Evolutionary conservation across 2,113 vertebrate genomes (phyloP).

Genomic region (Semnornis frantzii): DNA sequence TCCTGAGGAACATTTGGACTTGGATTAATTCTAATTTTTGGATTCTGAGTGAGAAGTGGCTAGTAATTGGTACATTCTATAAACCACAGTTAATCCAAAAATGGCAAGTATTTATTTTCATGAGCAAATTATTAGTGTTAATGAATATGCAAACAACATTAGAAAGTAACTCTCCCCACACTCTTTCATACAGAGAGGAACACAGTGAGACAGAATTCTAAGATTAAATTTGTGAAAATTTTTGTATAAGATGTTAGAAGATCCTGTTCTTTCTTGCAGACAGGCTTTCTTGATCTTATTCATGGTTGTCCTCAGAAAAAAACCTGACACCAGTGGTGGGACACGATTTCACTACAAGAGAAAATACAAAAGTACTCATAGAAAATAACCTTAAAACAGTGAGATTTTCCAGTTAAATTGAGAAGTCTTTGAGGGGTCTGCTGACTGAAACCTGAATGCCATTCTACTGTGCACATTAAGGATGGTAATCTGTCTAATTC

Average conservation of each 20-base stretch:
- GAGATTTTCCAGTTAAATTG: not conserved
- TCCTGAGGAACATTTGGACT: not conserved
- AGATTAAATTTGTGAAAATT: not conserved
- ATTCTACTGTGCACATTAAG: not conserved
- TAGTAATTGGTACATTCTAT: not conserved
- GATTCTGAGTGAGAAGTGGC: not conserved
- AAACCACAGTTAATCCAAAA: not conserved
- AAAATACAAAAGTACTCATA: not conserved
- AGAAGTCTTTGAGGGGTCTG: not conserved
- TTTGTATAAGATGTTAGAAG: not conserved
- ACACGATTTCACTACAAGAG: not conserved
- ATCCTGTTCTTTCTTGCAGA: not conserved
- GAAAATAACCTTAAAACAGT: not conserved
- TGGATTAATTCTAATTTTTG: not conserved
- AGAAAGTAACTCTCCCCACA: not conserved
- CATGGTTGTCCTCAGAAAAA: not conserved
- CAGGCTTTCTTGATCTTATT: not conserved
- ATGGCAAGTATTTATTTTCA: fast-evolving
- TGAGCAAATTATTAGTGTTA: not conserved
- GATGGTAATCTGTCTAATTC: not conserved
- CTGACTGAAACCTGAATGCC: not conserved
- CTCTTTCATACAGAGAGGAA: not conserved
- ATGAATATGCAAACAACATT: fast-evolving
- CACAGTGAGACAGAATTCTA: not conserved
- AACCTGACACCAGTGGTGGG: not conserved